Conservation (phyloP, 2,888 invertebrate genomes). For the Ariolimax columbianus region DNA sequence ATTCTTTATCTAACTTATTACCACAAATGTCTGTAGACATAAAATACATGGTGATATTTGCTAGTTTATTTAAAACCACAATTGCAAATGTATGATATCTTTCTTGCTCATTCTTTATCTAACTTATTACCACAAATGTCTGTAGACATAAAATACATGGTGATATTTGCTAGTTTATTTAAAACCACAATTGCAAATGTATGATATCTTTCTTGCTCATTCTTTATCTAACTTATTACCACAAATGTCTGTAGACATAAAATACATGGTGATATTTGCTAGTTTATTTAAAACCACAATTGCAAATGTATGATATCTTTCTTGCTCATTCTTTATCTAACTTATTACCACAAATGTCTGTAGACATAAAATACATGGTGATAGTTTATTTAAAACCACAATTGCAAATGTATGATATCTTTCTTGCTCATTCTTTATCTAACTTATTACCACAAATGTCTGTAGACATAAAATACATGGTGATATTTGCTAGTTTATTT, state of each 20-base stretch:
- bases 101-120: neutral
- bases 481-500: neutral
- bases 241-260: slow-evolving; percentile 79
- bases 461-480: slow-evolving; percentile 73
- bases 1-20: neutral
- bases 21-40: too few relatives aligned
- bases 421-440: neutral
- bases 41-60: neutral
- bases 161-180: neutral
- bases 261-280: neutral
- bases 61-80: neutral
- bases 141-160: slow-evolving; percentile 73
- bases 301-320: neutral
- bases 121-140: too few relatives aligned
- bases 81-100: neutral
- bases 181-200: neutral
- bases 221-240: neutral
- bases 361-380: slow-evolving; percentile 54
- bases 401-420: neutral
- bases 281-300: neutral
- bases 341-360: too few relatives aligned
- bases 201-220: neutral
- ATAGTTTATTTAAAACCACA: neutral
- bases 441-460: too few relatives aligned
- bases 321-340: neutral